Base-by-base conservation (phyloP, 2,113 vertebrate species). In the Electrona antarctica region DNA sequence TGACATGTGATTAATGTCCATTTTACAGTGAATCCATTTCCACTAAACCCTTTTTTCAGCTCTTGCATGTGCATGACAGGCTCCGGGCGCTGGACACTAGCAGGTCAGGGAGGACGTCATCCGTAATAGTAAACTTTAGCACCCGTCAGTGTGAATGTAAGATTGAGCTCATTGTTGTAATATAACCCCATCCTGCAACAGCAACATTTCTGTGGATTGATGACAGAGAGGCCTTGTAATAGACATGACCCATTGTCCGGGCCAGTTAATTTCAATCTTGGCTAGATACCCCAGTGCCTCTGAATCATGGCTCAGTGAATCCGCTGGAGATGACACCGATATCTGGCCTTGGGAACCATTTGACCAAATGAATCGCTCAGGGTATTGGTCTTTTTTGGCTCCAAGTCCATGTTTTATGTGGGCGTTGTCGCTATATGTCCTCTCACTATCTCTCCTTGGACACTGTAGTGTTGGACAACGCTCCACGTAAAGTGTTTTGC, bases 331-430 rank as follows among this genome's bases (percentile, higher is more conserved):
- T 84, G 83, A 88, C 85, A 78, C 75, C 74, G 64, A 86, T 78
- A 74, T 64, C 59, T 71, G 54, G 71, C 57, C 65, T 79, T 74
- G 78, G 47, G 33, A 82, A 70, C 57, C n/a, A 15, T 88, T 88
- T 77, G 66, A 76, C 76, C 66, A 83, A 84, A 82, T 87, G 61
- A 75, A 81, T 81, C 66, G 71, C 70, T 62, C 15, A 47, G 60
- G 47, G 70, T 54, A 83, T 70, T 49, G 64, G 71, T 78, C 75
- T 81, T 89, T 21, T 86, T 84, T 82, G 76, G 62, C 68, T 70
- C 74, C 60, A 79, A 85, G 85, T 90, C 81, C 75, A 78, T 85
- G 47, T 81, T 83, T 83, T 84, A 78, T 79, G 77, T 56, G 5
- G 0, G 15, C 3, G 5, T 41, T 69, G 71, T 74, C 79, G 73